Evolutionary conservation across 2,888 invertebrate species (phyloP), one percentile per base, ranked within the genome.

Genomic region (Lottia scabra): DNA sequence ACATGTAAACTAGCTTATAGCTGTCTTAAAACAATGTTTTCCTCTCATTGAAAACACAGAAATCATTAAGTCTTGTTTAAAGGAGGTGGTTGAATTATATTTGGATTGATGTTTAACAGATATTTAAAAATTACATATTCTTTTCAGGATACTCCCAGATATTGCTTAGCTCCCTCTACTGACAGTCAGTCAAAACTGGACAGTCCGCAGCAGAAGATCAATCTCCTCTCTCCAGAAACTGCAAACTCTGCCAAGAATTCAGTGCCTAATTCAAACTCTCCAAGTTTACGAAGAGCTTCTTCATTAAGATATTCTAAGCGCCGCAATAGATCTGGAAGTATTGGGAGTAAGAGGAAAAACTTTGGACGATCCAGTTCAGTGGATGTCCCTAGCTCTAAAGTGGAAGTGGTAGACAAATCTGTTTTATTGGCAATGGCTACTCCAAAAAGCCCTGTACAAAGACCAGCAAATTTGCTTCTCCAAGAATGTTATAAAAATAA

Each of bases 401-500:
- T 64, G 30, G 65, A 64, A 30, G 30, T 65, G 63, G 63, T 45
- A 27, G 56, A 56, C 56, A 56, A 56, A 56, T 38, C 38, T 38
- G 38, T 38, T 38, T 19, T 56, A 71, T 80, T 82, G 26, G 76
- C 75, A 62, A 79, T 80, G 30, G 78, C 78, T n/a, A 80, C 81
- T 63, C 83, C 82, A 68, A 80, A 79, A 71, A 80, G 78, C 62
- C 80, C 81, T 15, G 66, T 82, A 48, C 73, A 82, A 65, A 74
- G 84, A 64, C 84, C 84, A 43, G 81, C 78, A n/a, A 81, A 83
- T 30, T 72, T 85, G 65, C 75, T 76, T 48, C 75, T 85, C 16
- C 80, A 79, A 67, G 84, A 84, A 68, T 82, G 83, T 78, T 82
- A 81, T 68, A 66, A 71, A 30, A 38, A 67, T 56, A 69, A 67